Evolutionary conservation across 2,113 vertebrate species (phyloP).

Genomic region (Vicugna pacos): DNA sequence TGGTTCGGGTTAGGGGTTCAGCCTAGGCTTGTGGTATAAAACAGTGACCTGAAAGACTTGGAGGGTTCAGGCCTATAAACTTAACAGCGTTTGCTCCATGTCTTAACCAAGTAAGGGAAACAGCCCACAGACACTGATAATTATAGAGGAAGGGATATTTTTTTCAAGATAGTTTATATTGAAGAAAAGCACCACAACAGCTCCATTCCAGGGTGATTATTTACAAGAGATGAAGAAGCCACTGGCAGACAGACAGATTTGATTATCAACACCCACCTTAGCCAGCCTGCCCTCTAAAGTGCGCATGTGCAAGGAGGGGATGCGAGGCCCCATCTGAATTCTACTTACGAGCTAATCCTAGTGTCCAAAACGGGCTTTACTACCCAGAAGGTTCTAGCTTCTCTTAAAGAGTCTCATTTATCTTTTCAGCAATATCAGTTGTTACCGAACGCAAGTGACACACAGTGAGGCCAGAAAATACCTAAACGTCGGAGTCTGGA

Average conservation of each 20-base stretch:
- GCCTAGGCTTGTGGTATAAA: neutral
- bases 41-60: neutral
- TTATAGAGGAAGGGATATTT: neutral
- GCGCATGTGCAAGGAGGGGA: neutral
- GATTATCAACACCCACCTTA: neutral
- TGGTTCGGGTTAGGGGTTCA: neutral
- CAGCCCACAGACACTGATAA: neutral
- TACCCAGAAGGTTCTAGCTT: neutral
- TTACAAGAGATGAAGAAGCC: neutral
- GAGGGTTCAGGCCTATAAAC: neutral
- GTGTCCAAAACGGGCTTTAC: neutral
- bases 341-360: neutral
- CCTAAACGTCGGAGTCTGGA: too few species aligned
- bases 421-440: neutral
- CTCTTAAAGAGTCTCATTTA: neutral
- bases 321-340: neutral
- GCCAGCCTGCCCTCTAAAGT: neutral
- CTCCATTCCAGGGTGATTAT: neutral
- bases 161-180: neutral
- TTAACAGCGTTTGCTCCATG: neutral
- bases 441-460: too few species aligned
- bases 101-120: slow-evolving; percentile 31
- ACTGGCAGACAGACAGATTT: neutral
- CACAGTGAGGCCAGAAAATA: too few species aligned
- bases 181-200: neutral